Base-by-base conservation (phyloP, 2,888 invertebrate genomes). In the Panorpa germanica region DNA sequence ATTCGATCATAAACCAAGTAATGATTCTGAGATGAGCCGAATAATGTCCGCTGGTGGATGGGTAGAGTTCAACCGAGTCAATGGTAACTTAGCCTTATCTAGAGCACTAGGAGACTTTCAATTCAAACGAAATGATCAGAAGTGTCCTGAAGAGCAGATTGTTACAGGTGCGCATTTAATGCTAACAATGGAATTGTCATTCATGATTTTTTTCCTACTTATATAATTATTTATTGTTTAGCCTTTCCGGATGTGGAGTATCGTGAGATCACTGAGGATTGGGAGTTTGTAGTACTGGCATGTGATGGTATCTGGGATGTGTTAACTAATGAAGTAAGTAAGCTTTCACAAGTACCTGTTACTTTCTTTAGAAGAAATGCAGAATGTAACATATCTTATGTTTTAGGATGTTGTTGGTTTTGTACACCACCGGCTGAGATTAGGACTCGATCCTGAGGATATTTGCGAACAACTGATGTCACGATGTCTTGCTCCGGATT, bases 291-390 rank as follows among this genome's bases (percentile, higher is more conserved):
- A 32, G 70, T 98, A 20, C 61, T 98, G 42, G 98, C 96, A 0
- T 98, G 96, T 52, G 98, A 98, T 52, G 98, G 98, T 15, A 96
- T 98, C 41, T 98, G 98, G 96, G 98, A 98, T 53, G 96, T 96
- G 14, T 65, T 98, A 63, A 81, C 75, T 28, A 95, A 86, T 53
- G 77, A 85, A 58, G 70, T 67, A 42, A 43, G 45, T 41, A 9
- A 19, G 11, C 6, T 8, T 12, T 9, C 8, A 8, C n/a, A 9
- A 10, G n/a, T 10, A n/a, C 7, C 9, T 10, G 9, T 25, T 31
- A 12, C 26, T 4, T 9, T 12, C 19, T 9, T 14, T 20, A 7
- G 11, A 14, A 4, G 9, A 3, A 12, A 18, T 11, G 13, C 15
- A 3, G 14, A 4, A 19, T 6, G 19, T 26, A 14, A 3, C 12